A percentile compares a stretch with the other conserved stretches of the same genome.
phyloP scores from a whole-genome alignment of 2,888 invertebrate species.

The Drosophila yooni region DNA sequence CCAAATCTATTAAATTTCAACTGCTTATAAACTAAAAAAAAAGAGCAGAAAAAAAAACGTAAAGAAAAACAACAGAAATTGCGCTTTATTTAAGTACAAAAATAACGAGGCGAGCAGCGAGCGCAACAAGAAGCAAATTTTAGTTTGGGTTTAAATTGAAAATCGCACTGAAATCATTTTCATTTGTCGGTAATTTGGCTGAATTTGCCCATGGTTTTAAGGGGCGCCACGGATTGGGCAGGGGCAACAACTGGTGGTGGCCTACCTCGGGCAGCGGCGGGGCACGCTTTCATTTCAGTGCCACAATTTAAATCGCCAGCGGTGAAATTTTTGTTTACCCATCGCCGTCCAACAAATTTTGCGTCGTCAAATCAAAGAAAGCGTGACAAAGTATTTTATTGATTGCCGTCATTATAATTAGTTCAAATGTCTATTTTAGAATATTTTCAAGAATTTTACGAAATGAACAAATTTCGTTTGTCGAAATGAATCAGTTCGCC shows the following conservation, averaged over 20 bases:
- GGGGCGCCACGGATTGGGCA: conserved; percentile 14
- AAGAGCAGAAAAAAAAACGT: background rate
- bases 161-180: conserved; percentile 62
- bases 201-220: conserved; percentile 53
- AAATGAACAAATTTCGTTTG: background rate
- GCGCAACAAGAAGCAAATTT: conserved; percentile 34
- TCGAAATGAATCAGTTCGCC: background rate
- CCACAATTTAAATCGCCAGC: conserved; percentile 32
- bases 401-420: conserved; percentile 51
- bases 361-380: conserved; percentile 64
- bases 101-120: conserved; percentile 60
- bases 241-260: background rate
- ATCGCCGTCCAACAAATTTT: conserved; percentile 66
- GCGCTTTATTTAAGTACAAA: conserved; percentile 79
- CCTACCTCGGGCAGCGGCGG: too few species aligned
- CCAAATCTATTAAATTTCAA: conserved; percentile 80
- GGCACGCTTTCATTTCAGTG: conserved; percentile 3
- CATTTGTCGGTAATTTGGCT: conserved; percentile 47
- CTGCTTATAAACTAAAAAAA: conserved; percentile 71
- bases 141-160: conserved; percentile 55
- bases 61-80: conserved; percentile 59
- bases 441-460: background rate
- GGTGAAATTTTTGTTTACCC: conserved; percentile 62
- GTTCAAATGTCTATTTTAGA: conserved; percentile 27
- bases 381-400: conserved; percentile 44